phyloP scores from a whole-genome alignment of 2,797 vertebrate species.

The Tapirus indicus region DNA sequence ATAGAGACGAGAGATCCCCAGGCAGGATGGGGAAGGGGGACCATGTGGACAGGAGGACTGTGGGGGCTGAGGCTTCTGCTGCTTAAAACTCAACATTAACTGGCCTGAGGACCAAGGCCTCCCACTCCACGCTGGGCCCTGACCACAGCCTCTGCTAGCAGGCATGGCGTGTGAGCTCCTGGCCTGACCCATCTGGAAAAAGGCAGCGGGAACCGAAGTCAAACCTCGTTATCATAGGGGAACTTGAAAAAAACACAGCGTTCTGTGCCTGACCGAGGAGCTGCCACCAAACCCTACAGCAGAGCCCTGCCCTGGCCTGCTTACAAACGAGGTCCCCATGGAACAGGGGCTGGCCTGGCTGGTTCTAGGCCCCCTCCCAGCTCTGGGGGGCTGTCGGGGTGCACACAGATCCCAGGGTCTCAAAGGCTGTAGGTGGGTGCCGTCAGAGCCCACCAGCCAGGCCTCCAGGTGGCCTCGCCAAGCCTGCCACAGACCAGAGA shows the following conservation, averaged over 20 bases:
- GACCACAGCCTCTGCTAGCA: neutral
- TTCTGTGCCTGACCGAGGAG: neutral
- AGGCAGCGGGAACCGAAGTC: neutral
- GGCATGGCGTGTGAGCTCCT: neutral
- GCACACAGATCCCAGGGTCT: neutral
- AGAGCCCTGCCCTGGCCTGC: neutral
- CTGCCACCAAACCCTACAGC: neutral
- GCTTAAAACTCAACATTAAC: neutral
- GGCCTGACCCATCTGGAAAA: neutral
- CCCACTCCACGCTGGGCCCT: neutral
- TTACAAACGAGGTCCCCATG: neutral
- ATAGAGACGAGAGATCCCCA: neutral
- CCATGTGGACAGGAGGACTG: neutral
- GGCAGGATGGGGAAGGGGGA: neutral
- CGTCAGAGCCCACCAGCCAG: neutral
- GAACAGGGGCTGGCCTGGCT: neutral
- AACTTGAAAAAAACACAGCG: neutral
- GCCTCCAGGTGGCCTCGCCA: neutral
- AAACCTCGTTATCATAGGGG: neutral
- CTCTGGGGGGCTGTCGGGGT: neutral
- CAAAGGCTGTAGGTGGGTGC: neutral
- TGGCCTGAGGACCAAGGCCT: neutral
- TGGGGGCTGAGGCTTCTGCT: neutral
- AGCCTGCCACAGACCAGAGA: neutral
- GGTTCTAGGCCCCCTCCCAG: neutral